Evolutionary conservation across 2,797 vertebrate species (phyloP).

Genomic region (Acanthopagrus latus): DNA sequence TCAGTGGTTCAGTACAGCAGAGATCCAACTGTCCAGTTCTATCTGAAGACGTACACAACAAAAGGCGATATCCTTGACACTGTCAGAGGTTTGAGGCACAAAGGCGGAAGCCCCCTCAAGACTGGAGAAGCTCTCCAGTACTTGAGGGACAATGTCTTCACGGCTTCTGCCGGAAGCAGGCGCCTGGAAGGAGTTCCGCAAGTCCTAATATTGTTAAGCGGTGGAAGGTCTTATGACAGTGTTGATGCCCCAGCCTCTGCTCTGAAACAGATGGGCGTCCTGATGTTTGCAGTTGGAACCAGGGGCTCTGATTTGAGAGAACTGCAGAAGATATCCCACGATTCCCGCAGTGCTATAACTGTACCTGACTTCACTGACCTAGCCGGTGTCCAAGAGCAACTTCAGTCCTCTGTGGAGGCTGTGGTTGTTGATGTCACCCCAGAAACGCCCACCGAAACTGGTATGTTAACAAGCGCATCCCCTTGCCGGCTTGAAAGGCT

Average conservation of each 20-base stretch:
- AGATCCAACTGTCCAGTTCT: conserved; percentile 82
- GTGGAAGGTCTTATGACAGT: conserved; percentile 74
- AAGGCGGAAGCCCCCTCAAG: conserved; percentile 70
- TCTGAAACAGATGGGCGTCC: conserved; percentile 61
- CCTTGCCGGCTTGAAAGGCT: too few species aligned
- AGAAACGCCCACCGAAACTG: too few species aligned
- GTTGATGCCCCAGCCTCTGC: conserved; percentile 49
- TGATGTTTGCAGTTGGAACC: too few species aligned
- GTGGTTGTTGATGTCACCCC: too few species aligned
- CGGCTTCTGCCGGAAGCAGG: conserved; percentile 73
- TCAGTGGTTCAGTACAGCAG: conserved; percentile 90
- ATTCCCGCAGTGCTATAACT: too few species aligned
- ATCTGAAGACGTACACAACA: conserved; percentile 80
- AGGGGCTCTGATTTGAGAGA: too few species aligned
- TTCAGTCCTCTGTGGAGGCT: too few species aligned
- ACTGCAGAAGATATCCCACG: too few species aligned
- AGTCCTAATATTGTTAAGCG: conserved; percentile 62
- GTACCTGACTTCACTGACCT: too few species aligned
- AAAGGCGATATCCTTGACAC: conserved; percentile 48
- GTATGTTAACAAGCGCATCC: too few species aligned
- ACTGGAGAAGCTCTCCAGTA: conserved; percentile 76
- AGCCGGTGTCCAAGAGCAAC: too few species aligned
- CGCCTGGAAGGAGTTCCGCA: conserved; percentile 67
- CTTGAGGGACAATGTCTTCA: conserved; percentile 70
- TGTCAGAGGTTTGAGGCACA: conserved; percentile 62